Evolutionary conservation across 2,113 vertebrate species (phyloP).

Genomic region (Lasiurus cinereus): DNA sequence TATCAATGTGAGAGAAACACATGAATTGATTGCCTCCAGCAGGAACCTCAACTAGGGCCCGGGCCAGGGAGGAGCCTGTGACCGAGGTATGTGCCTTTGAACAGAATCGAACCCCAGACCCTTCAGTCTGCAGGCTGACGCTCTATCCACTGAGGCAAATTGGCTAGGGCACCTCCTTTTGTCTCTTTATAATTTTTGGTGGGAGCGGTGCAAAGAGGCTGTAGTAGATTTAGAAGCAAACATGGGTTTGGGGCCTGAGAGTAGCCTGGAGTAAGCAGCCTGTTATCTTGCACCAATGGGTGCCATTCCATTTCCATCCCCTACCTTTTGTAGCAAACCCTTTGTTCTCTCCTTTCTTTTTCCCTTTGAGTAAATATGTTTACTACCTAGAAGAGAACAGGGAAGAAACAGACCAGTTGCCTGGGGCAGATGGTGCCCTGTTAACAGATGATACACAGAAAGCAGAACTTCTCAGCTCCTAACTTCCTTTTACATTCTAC

Average conservation of each 20-base stretch:
- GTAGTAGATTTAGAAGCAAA: background rate
- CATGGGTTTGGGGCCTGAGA: background rate
- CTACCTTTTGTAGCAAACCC: background rate
- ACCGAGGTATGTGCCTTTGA: too few relatives aligned
- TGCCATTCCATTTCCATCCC: background rate
- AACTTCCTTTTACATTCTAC: conserved; percentile 49
- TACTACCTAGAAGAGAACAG: conserved; percentile 75
- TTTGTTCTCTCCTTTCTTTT: conserved; percentile 55
- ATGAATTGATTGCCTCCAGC: too few relatives aligned
- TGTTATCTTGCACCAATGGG: background rate
- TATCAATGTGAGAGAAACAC: too few relatives aligned
- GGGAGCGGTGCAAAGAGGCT: background rate
- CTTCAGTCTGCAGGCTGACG: too few relatives aligned
- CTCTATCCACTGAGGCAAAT: too few relatives aligned
- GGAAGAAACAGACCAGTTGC: conserved; percentile 76
- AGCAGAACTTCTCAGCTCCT: conserved; percentile 68
- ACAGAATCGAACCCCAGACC: too few relatives aligned
- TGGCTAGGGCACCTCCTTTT: background rate
- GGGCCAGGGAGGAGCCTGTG: too few relatives aligned
- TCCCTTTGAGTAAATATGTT: conserved; percentile 77
- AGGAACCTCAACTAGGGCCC: too few relatives aligned
- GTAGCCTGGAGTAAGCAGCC: background rate
- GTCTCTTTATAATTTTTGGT: conserved; percentile 37
- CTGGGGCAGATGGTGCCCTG: conserved; percentile 80
- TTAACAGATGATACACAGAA: conserved; percentile 69